phyloP scores from a whole-genome alignment of 2,888 invertebrate species.

The Bhutanitis thaidina region DNA sequence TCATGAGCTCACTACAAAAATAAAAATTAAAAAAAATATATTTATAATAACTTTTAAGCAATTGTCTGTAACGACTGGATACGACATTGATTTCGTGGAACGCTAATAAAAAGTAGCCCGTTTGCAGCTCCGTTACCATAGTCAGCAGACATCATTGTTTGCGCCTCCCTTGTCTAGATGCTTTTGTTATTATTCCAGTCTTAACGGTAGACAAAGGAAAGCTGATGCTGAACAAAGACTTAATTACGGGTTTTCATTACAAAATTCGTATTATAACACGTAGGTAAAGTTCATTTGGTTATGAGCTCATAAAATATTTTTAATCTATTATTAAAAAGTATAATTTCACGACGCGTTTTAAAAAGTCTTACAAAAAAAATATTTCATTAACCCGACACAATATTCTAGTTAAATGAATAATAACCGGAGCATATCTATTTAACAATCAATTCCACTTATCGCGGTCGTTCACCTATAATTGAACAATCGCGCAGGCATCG shows the following conservation, averaged over 20 bases:
- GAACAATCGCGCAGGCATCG: conserved; percentile 43
- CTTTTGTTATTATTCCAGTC: conserved; percentile 64
- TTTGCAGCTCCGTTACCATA: conserved; percentile 47
- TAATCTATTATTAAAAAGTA: too few species aligned
- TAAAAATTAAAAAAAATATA: too few species aligned
- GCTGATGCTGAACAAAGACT: conserved; percentile 61
- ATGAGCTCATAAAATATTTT: neutral
- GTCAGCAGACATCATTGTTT: conserved; percentile 71
- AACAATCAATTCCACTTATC: conserved; percentile 40
- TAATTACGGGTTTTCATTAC: conserved; percentile 59
- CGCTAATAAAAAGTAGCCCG: conserved; percentile 43
- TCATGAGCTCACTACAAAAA: too few species aligned
- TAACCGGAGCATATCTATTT: conserved; percentile 22
- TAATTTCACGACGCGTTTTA: too few species aligned
- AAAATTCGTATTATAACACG: conserved; percentile 52
- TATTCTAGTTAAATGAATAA: conserved; percentile 19
- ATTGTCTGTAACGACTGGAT: neutral
- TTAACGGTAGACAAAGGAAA: conserved; percentile 63
- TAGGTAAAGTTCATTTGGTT: conserved; percentile 18
- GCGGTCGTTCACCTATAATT: conserved; percentile 50
- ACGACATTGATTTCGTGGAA: conserved; percentile 16
- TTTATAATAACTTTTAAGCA: too few species aligned
- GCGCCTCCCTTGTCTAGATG: conserved; percentile 48
- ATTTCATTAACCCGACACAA: conserved; percentile 11
- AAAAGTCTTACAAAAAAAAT: too few species aligned